Conservation (phyloP, 2,888 invertebrate genomes). For the Aelia acuminata region DNA sequence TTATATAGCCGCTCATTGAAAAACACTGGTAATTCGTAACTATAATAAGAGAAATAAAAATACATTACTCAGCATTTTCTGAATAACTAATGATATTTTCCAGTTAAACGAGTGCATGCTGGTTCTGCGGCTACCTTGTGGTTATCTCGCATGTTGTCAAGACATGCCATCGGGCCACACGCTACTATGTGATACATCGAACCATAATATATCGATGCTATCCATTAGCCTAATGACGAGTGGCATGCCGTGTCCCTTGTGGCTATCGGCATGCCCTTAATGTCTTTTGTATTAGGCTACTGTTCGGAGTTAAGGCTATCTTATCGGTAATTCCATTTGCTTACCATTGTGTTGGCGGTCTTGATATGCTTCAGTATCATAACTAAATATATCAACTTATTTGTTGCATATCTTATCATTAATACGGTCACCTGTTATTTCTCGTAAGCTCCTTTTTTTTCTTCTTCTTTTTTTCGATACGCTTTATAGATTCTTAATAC, state of each 20-base stretch:
- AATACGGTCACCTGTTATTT: neutral
- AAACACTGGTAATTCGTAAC: too few species aligned
- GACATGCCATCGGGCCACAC: neutral
- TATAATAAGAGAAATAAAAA: neutral
- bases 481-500: too few species aligned
- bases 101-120: constrained; percentile 5
- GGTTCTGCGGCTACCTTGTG: neutral
- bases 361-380: neutral
- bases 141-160: neutral
- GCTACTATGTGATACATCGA: neutral
- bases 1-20: too few species aligned
- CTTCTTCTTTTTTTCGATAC: too few species aligned
- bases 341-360: neutral
- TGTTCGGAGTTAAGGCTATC: neutral
- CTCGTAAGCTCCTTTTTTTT: too few species aligned
- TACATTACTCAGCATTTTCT: neutral
- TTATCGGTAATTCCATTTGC: neutral
- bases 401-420: neutral
- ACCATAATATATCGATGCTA: neutral
- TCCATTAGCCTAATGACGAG: constrained; percentile 10
- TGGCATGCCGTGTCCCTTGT: neutral
- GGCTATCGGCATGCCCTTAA: neutral
- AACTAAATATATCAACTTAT: neutral
- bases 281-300: neutral
- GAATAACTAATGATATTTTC: neutral